Base-by-base conservation (phyloP, 2,888 invertebrate genomes). In the Dryobotodes eremita region DNA sequence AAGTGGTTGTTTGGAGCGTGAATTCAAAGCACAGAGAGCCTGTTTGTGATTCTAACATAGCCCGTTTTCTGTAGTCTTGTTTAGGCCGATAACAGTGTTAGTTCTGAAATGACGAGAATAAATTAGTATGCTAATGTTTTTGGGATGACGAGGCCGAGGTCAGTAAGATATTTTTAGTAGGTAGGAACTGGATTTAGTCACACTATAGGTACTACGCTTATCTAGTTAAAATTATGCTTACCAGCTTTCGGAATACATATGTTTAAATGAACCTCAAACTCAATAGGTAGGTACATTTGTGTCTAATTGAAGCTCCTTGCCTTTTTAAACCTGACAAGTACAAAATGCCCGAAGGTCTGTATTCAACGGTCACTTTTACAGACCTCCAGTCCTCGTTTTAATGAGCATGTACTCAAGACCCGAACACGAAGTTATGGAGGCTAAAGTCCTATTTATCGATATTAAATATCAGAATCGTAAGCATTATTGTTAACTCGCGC, bases 391-490 rank as follows among this genome's bases (percentile, higher is more conserved):
- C 59, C 55, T 64, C 42, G 36, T 70, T 17, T n/a, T 48, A 74
- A 79, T 79, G 48, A 31, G 8, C 46, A 11, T 71, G 80, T 72
- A 71, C 59, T 71, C 31, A 61, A 75, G 48, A 69, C 59, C 62
- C 31, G 8, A 71, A 80, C 62, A 72, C 36, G 69, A 66, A 68
- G 53, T 81, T 55, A 50, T 61, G 23, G 48, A 36, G 50, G 42
- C 17, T 13, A 36, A 46, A 84, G 50, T 65, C n/a, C 5, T 68
- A 76, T 71, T 73, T 71, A 86, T 75, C 73, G 86, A 72, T 75
- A 82, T 71, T 78, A 83, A 88, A 87, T 81, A 85, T 82, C 72
- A 65, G 73, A 87, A 85, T 80, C 65, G 75, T 79, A 71, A 83
- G 78, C 73, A 77, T 86, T 85, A 85, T 86, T 88, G 85, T 83